Evolutionary conservation across 1,140 invertebrate species (phyloP).

Genomic region (Anagrus nilaparvatae): DNA sequence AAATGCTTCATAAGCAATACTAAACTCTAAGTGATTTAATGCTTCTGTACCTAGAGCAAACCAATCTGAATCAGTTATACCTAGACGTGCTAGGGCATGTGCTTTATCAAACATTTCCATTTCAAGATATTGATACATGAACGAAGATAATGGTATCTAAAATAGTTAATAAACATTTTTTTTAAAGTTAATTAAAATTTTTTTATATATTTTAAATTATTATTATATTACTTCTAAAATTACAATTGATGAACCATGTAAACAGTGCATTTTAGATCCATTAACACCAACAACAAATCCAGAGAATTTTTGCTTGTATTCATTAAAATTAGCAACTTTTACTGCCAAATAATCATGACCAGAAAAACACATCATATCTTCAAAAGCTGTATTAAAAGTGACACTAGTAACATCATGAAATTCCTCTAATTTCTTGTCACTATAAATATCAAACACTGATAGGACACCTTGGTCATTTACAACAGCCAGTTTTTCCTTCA

Average conservation of each 20-base stretch:
- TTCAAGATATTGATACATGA: constrained; percentile 93
- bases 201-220: constrained; percentile 7
- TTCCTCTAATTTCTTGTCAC: constrained; percentile 41
- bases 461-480: constrained; percentile 85
- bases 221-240: constrained; percentile 79
- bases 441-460: constrained; percentile 72
- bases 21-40: constrained; percentile 75
- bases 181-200: not conserved
- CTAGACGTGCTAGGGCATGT: constrained; percentile 87
- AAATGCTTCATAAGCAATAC: constrained; percentile 81
- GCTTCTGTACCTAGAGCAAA: constrained; percentile 75
- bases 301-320: constrained; percentile 82
- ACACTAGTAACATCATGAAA: constrained; percentile 86
- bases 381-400: constrained; percentile 88
- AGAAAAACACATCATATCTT: constrained; percentile 91
- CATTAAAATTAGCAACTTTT: constrained; percentile 75
- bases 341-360: constrained; percentile 74
- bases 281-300: constrained; percentile 94
- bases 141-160: constrained; percentile 75
- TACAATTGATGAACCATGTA: constrained; percentile 82
- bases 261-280: constrained; percentile 88
- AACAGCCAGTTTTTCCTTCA: constrained; percentile 71
- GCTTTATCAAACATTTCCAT: constrained; percentile 84
- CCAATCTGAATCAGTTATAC: constrained; percentile 91
- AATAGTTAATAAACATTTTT: constrained; percentile 6